A percentile compares a stretch with the other conserved stretches of the same genome.
Evolutionary conservation across 2,113 vertebrate genomes (phyloP).

Genomic region (Suricata suricatta): DNA sequence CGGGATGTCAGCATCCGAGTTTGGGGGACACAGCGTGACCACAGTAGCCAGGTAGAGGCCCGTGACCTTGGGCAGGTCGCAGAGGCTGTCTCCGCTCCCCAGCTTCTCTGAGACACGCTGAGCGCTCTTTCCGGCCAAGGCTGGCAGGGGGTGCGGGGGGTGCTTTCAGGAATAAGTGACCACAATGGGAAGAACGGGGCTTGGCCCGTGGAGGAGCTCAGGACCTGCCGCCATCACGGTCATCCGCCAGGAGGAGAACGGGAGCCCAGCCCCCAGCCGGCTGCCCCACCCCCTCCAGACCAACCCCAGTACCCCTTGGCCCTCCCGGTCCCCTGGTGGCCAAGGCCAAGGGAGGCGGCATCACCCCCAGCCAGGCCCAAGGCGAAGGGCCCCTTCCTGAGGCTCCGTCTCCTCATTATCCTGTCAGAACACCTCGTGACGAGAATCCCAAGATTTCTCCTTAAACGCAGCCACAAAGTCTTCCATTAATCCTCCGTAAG

Average conservation of each 20-base stretch:
- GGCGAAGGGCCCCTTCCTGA: rapidly evolving
- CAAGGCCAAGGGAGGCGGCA: background rate
- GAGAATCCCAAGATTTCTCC: conserved; percentile 61
- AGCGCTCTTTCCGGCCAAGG: background rate
- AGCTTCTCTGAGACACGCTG: background rate
- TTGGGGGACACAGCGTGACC: background rate
- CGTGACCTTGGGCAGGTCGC: background rate
- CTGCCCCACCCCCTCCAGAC: background rate
- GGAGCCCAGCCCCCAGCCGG: background rate
- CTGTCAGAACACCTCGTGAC: background rate
- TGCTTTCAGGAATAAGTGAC: rapidly evolving
- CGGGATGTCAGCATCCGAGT: rapidly evolving
- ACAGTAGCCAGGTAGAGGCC: background rate
- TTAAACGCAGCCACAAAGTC: conserved; percentile 46
- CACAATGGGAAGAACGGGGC: background rate
- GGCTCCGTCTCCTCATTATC: rapidly evolving
- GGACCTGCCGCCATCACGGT: background rate
- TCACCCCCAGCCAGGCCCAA: background rate
- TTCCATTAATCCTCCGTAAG: conserved; percentile 82
- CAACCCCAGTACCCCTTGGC: too few relatives aligned
- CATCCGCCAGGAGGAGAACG: rapidly evolving
- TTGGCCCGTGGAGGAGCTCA: background rate
- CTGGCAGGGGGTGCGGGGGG: rapidly evolving
- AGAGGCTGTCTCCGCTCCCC: background rate
- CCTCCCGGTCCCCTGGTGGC: background rate